Base-by-base conservation (phyloP, 2,797 vertebrate genomes). In the Danio kyathit region DNA sequence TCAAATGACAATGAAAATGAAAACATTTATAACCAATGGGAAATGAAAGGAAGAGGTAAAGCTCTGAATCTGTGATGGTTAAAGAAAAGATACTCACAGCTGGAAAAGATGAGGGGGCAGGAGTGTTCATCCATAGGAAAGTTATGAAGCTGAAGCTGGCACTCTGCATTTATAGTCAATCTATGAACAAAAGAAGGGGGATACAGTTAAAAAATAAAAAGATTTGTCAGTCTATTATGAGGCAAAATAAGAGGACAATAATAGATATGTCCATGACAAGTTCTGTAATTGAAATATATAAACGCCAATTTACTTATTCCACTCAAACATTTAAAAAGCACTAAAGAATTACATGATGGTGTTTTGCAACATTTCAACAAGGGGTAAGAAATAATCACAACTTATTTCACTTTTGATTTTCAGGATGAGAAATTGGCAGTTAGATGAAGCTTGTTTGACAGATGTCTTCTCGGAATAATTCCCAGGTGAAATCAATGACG, bases 101-200 rank as follows among this genome's bases (percentile, higher is more conserved):
- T 99, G 88, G 97, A 99, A 94, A 99, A 99, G 90, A 96, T 94
- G 89, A 99, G 95, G 0, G 97, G 97, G 86, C 97, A 99, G 0
- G 97, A 98, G 83, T 99, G 97, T 51, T 97, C 96, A 78, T 99
- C 97, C 97, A 99, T 99, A 41, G 97, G 97, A 85, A 99, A 99
- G 92, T 98, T 98, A 90, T 99, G 97, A 16, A 99, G 93, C 90
- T 97, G 96, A 75, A 99, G 91, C 89, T 98, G 96, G 83, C 97
- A 99, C 85, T 99, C 97, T 0, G 97, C 97, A 0, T 98, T 98
- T 88, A 99, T 99, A 57, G 97, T 99, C 74, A 99, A 94, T 90
- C 97, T 98, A 86, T 0, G 84, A 89, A 89, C 75, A 65, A 82
- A 87, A 66, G 67, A 19, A 57, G 74, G 10, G 82, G 61, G 48